These are phyloP conservation scores for Galaxias olidus DNA, from an alignment of 2,797 vertebrate genomes.

Conservation along the genomic window DNA sequence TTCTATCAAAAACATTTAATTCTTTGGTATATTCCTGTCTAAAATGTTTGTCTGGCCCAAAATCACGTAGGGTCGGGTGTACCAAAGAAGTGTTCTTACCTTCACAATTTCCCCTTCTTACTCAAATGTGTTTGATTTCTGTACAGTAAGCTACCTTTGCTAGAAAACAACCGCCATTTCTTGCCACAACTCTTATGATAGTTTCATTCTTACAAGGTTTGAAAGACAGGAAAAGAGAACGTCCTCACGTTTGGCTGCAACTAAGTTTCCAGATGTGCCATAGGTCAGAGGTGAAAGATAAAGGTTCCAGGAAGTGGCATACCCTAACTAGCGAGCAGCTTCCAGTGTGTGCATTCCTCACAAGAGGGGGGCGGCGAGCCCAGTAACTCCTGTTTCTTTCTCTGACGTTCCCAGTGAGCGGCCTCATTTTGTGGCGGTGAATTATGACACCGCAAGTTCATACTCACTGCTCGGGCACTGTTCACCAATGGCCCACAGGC, in stretches of 20 bases:
- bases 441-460: conserved; percentile 80
- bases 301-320: conserved; percentile 93
- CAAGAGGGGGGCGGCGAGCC: conserved; percentile 82
- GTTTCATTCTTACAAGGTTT: conserved; percentile 72
- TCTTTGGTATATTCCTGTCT: conserved; percentile 67
- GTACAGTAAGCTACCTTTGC: no score
- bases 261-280: conserved; percentile 95
- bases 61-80: conserved; percentile 74
- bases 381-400: conserved; percentile 79
- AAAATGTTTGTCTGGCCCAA: conserved; percentile 81
- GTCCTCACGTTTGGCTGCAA: conserved; percentile 86
- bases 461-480: conserved; percentile 70
- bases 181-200: conserved; percentile 54
- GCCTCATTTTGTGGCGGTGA: conserved; percentile 81
- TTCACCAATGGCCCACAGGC: conserved; percentile 73
- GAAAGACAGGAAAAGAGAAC: conserved; percentile 85
- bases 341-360: conserved; percentile 82
- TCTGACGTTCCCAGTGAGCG: conserved; percentile 79
- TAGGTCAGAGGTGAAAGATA: conserved; percentile 90
- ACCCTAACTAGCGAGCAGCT: conserved; percentile 75
- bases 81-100: conserved; percentile 72
- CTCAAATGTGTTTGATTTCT: no score
- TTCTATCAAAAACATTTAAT: conserved; percentile 77
- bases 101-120: conserved; percentile 69
- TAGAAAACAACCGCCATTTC: no score